Evolutionary conservation across 2,888 invertebrate genomes (phyloP).

Genomic region (Hyalella azteca): DNA sequence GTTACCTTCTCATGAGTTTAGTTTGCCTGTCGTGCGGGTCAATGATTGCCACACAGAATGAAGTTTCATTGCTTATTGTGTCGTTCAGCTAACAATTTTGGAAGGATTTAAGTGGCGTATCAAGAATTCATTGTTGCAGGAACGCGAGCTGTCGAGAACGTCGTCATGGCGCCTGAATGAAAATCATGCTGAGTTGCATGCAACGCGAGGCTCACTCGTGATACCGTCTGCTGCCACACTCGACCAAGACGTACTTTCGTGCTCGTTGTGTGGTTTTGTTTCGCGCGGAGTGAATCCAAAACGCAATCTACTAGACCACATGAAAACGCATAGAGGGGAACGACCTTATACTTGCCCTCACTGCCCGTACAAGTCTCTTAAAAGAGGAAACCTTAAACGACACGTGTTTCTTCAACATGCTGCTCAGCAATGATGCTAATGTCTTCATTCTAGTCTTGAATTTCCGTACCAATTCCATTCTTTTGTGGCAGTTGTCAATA

Average conservation of each 20-base stretch:
- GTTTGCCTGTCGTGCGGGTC: too few species aligned
- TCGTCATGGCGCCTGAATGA: neutral
- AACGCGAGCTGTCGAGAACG: neutral
- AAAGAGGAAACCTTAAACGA: constrained; percentile 54
- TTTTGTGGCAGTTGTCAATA: too few species aligned
- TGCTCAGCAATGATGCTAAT: neutral
- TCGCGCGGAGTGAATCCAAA: constrained; percentile 55
- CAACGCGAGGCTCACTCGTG: neutral
- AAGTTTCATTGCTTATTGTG: too few species aligned
- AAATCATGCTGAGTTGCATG: neutral
- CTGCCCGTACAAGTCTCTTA: constrained; percentile 54
- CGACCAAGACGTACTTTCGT: constrained; percentile 2
- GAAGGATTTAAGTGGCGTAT: too few species aligned
- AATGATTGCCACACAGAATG: too few species aligned
- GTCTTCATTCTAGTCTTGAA: neutral
- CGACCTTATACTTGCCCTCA: constrained; percentile 52
- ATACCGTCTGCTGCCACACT: neutral
- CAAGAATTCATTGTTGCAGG: constrained; percentile 9
- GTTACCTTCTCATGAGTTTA: too few species aligned
- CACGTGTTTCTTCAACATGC: constrained; percentile 39
- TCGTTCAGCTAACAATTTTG: too few species aligned
- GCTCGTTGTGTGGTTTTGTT: constrained; percentile 52
- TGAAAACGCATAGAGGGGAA: constrained; percentile 55
- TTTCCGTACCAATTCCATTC: too few species aligned
- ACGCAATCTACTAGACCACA: constrained; percentile 56